A percentile compares a stretch with the other conserved stretches of the same genome.
Conservation (phyloP, 2,797 vertebrate species). For the Adelosebastes latens region DNA sequence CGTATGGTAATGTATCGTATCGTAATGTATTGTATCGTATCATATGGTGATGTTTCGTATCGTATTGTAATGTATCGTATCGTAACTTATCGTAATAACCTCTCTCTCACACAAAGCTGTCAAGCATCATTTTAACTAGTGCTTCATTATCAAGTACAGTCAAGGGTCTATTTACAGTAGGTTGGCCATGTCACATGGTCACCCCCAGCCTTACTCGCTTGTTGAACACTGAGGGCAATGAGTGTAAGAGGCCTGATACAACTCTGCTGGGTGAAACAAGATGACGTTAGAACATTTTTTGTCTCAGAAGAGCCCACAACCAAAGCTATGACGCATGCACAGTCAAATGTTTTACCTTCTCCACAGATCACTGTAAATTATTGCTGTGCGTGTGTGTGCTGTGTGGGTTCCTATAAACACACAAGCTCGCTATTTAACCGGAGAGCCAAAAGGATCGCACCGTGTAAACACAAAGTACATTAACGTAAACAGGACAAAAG, state of each 20-base stretch:
- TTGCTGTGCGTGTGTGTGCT: constrained; percentile 45
- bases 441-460: constrained; percentile 34
- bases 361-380: constrained; percentile 40
- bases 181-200: constrained; percentile 5
- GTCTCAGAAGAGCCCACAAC: constrained; percentile 31
- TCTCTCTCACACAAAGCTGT: not conserved
- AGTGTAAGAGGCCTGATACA: constrained; percentile 11
- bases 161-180: constrained; percentile 18
- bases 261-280: constrained; percentile 1
- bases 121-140: constrained; percentile 21
- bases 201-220: constrained; percentile 13
- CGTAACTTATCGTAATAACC: not conserved
- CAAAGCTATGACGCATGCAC: constrained; percentile 54
- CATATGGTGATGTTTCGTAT: no score
- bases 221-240: not conserved
- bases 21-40: no score
- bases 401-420: constrained; percentile 58
- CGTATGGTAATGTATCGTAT: no score
- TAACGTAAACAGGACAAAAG: constrained; percentile 55
- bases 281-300: constrained; percentile 24
- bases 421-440: constrained; percentile 43
- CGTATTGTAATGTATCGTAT: no score
- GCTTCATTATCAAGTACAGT: constrained; percentile 16
- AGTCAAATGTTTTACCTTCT: constrained; percentile 48
- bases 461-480: constrained; percentile 55